Base-by-base conservation (phyloP, 2,113 vertebrate species). In the Catharus bicknelli region DNA sequence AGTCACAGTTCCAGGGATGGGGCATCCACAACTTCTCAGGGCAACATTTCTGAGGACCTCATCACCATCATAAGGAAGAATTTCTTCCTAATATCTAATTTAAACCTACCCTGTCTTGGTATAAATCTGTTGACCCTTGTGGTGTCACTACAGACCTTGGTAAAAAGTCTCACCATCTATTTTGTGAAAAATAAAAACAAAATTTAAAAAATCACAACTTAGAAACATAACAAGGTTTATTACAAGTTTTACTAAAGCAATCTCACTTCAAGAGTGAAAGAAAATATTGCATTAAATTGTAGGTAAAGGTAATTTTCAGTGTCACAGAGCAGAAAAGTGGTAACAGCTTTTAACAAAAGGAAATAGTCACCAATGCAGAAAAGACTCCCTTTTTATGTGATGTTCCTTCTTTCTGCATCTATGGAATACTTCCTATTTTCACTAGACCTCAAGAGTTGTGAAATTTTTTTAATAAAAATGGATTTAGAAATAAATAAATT, bases 381-480 rank as follows among this genome's bases (percentile, higher is more conserved):
- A 9, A 59, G 4, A 45, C 45, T 69, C 2, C 29, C 11, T 48
- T 50, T 54, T 34, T 10, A 18, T 59, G 2, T 50, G 15, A 22
- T 69, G 8, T 18, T 55, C 25, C 23, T 59, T 57, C 16, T 54
- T 86, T 74, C 64, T 6, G 1, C 5, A 29, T 40, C 19, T 50
- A 5, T 64, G 25, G 2, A 2, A 50, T 48, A 53, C 6, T 55
- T 90, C 10, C 7, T 29, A 7, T 63, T 92, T 79, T 32, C 17
- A 50, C 4, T 58, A 22, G 18, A 45, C 13, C 2, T 47, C 12
- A 55, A 55, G n/a, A 36, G 3, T 0, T 53, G 32, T 0, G 0
- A 84, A 85, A 77, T 38, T 11, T 73, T 63, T 73, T 5, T 30
- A 58, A 30, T 5, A 32, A 14, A 59, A 29, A 21, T 54, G 0